phyloP scores from a whole-genome alignment of 2,113 vertebrate genomes.

The Psilopogon haemacephalus region DNA sequence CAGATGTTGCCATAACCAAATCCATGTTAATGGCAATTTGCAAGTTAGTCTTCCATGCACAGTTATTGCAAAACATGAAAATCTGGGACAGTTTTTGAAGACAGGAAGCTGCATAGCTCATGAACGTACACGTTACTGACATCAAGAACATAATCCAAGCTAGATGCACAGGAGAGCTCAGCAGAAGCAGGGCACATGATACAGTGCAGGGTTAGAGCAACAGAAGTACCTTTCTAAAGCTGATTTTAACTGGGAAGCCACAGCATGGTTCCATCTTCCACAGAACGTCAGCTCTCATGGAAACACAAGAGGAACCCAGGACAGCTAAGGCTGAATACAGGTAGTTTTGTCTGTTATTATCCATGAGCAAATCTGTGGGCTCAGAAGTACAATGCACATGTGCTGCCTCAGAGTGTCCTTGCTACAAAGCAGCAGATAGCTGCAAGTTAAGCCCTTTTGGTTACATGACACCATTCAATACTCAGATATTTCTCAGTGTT shows the following conservation, averaged over 20 bases:
- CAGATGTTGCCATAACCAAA: not conserved
- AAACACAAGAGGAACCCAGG: not conserved
- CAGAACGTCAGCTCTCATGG: not conserved
- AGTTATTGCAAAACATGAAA: not conserved
- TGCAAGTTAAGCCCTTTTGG: not conserved
- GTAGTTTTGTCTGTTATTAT: not conserved
- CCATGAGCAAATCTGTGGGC: not conserved
- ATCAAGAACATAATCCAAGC: not conserved
- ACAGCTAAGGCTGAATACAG: not conserved
- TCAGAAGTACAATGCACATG: not conserved
- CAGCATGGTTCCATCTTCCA: fast-evolving
- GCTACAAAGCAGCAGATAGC: not conserved
- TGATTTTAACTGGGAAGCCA: not conserved
- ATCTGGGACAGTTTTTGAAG: not conserved
- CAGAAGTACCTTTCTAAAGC: not conserved
- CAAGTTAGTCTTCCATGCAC: not conserved
- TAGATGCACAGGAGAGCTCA: not conserved
- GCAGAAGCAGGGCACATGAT: not conserved
- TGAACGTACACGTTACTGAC: not conserved
- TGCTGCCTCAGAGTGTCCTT: not conserved
- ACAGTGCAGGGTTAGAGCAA: not conserved
- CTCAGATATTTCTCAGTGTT: not conserved
- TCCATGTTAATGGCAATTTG: fast-evolving
- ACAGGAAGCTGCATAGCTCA: not conserved
- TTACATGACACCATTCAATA: not conserved